Evolutionary conservation across 2,888 invertebrate genomes (phyloP).

Genomic region (Rhingia rostrata): DNA sequence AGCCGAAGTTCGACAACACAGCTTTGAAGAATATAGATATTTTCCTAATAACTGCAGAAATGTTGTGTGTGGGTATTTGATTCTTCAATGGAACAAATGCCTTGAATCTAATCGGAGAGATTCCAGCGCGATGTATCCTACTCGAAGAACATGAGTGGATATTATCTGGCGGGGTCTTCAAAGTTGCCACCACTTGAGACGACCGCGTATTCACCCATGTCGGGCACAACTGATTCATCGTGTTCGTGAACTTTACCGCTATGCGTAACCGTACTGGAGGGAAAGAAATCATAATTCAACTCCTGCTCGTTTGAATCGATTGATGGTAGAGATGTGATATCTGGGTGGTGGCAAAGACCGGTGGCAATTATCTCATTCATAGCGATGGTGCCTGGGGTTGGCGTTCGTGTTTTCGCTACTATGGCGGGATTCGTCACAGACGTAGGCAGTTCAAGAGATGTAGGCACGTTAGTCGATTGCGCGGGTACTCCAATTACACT

Average conservation of each 20-base stretch:
- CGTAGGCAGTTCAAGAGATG: slow-evolving; percentile 89
- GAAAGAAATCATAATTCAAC: slow-evolving; percentile 59
- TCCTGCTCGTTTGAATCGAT: slow-evolving; percentile 50
- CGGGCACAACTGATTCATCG: slow-evolving; percentile 54
- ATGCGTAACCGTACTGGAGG: slow-evolving; percentile 34
- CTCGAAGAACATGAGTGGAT: slow-evolving; percentile 75
- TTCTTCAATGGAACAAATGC: slow-evolving; percentile 53
- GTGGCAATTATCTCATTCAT: slow-evolving; percentile 72
- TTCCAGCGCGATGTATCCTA: slow-evolving; percentile 35
- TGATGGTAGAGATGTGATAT: slow-evolving; percentile 58
- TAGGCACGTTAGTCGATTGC: slow-evolving; percentile 85
- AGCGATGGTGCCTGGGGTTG: slow-evolving; percentile 75
- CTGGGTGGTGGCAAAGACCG: slow-evolving; percentile 66
- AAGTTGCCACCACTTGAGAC: slow-evolving; percentile 61
- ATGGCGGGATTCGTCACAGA: slow-evolving; percentile 91
- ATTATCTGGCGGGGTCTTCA: slow-evolving; percentile 76
- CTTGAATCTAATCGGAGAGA: slow-evolving; percentile 4
- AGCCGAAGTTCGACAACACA: no score
- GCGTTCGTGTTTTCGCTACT: slow-evolving; percentile 83
- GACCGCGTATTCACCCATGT: slow-evolving; percentile 70
- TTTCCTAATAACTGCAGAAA: slow-evolving; percentile 15
- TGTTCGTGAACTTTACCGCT: slow-evolving; percentile 30
- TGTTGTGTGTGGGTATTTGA: neutral
- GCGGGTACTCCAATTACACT: slow-evolving; percentile 85
- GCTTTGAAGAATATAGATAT: neutral